Conservation (phyloP, 1,140 invertebrate species). For the Oscheius sp. region DNA sequence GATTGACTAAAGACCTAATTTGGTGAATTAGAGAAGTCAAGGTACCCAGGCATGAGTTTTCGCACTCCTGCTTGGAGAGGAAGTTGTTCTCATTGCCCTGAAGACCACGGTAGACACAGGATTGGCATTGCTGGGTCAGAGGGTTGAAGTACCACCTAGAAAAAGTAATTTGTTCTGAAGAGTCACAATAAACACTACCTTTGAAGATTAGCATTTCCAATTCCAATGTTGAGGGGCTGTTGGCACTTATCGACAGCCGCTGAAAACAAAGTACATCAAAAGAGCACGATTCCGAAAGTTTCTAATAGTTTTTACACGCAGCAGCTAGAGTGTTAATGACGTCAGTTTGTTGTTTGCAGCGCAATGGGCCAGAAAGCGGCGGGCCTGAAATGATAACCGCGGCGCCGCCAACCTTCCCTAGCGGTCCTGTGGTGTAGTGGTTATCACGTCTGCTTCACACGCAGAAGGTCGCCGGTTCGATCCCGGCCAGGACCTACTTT, state of each 20-base stretch:
- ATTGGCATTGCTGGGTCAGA: slow-evolving; percentile 49
- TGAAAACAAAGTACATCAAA: slow-evolving; percentile 24
- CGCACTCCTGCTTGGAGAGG: slow-evolving; percentile 50
- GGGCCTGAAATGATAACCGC: too few species aligned
- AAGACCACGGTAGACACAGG: slow-evolving; percentile 52
- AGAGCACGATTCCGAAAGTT: not conserved
- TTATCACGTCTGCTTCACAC: slow-evolving; percentile 57
- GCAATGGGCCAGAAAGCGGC: too few species aligned
- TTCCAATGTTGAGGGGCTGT: slow-evolving; percentile 56
- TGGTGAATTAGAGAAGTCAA: not conserved
- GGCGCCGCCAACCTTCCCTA: too few species aligned
- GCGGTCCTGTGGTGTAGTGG: too few species aligned
- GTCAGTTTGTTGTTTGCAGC: too few species aligned
- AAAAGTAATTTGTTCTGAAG: not conserved
- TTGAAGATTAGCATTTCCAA: slow-evolving; percentile 56
- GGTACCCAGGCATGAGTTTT: slow-evolving; percentile 49
- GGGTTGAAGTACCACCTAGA: slow-evolving; percentile 58
- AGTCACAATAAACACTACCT: slow-evolving; percentile 5
- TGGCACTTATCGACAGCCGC: slow-evolving; percentile 50
- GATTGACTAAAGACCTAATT: slow-evolving; percentile 50
- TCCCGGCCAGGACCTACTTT: slow-evolving; percentile 46
- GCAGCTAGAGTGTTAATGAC: too few species aligned
- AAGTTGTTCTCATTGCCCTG: slow-evolving; percentile 61
- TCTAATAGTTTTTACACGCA: too few species aligned
- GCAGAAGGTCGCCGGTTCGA: slow-evolving; percentile 57